phyloP scores from a whole-genome alignment of 2,113 vertebrate genomes.

The Myotis yumanensis region DNA sequence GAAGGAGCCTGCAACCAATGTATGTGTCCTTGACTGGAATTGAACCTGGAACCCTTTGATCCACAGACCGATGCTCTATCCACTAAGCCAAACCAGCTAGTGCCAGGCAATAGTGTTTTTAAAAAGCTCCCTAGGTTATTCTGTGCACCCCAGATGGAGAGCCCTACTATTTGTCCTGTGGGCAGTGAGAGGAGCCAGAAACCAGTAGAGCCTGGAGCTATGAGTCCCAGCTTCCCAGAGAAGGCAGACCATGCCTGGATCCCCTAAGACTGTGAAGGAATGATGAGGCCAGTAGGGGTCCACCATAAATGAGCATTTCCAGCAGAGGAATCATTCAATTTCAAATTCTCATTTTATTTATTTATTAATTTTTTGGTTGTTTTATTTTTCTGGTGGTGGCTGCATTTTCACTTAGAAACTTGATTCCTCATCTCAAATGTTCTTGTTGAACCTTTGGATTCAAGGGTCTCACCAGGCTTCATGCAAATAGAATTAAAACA shows the following conservation, averaged over 20 bases:
- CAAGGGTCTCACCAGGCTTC: neutral
- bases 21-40: too few species aligned
- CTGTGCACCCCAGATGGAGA: neutral
- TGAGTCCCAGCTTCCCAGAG: neutral
- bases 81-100: too few species aligned
- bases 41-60: too few species aligned
- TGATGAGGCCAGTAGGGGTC: neutral
- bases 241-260: neutral
- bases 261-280: neutral
- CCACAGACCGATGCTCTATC: too few species aligned
- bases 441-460: neutral
- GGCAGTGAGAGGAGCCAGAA: neutral
- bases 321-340: neutral
- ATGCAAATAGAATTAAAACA: conserved; percentile 33
- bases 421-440: neutral
- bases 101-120: neutral
- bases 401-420: neutral
- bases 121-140: neutral
- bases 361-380: too few species aligned
- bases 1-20: too few species aligned
- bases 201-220: neutral
- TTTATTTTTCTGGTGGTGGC: neutral
- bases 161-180: neutral
- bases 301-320: neutral
- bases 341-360: conserved; percentile 6